phyloP scores from a whole-genome alignment of 2,113 vertebrate genomes.

The Syngnathus typhle region DNA sequence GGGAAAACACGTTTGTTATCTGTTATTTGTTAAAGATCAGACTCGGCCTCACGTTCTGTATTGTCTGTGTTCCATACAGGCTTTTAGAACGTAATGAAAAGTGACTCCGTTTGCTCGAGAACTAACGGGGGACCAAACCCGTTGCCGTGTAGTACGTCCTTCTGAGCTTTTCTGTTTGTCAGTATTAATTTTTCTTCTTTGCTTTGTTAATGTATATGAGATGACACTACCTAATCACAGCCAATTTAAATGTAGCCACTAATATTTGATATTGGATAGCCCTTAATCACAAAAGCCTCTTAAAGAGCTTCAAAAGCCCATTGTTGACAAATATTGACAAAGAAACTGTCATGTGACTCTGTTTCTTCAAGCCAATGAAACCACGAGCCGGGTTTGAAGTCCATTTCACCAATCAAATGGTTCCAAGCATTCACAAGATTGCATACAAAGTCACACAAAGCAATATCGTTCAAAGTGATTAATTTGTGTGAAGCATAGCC shows the following conservation, averaged over 20 bases:
- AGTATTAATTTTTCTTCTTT: conserved; percentile 9
- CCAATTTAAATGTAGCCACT: conserved; percentile 8
- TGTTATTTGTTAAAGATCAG: background rate
- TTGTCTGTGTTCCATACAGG: background rate
- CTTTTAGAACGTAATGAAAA: conserved; percentile 5
- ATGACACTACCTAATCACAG: background rate
- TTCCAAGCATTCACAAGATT: too few relatives aligned
- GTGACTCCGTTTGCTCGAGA: background rate
- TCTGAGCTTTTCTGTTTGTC: conserved; percentile 12
- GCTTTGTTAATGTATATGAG: conserved; percentile 4
- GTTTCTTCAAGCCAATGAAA: too few relatives aligned
- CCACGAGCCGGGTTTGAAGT: too few relatives aligned
- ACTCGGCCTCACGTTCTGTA: background rate
- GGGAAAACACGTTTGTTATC: background rate
- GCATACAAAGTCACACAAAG: too few relatives aligned
- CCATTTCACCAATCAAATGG: too few relatives aligned
- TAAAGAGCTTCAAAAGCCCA: too few relatives aligned
- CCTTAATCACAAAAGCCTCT: too few relatives aligned
- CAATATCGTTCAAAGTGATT: too few relatives aligned
- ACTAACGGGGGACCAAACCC: conserved; percentile 10
- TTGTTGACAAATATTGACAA: too few relatives aligned
- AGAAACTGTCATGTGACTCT: too few relatives aligned
- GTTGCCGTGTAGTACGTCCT: conserved; percentile 14
- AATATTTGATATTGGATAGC: background rate
- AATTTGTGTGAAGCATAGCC: too few relatives aligned